phyloP scores from a whole-genome alignment of 1,140 invertebrate genomes.

The Macrostomum lignano region DNA sequence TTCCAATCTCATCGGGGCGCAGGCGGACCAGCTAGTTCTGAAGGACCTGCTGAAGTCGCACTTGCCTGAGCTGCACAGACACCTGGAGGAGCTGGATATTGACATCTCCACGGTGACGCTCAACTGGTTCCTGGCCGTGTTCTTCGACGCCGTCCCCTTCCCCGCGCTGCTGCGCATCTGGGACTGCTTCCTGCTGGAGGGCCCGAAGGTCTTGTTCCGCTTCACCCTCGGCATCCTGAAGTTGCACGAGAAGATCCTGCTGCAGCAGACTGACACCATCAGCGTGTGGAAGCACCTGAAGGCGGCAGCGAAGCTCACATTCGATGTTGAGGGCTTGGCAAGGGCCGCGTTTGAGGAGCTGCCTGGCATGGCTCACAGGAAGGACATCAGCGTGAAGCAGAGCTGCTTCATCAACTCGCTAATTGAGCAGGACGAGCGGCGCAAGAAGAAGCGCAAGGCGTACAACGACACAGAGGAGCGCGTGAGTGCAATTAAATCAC shows the following conservation, averaged over 20 bases:
- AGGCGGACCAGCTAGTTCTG: too few species aligned
- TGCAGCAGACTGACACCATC: conserved; percentile 28
- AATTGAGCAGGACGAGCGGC: too few species aligned
- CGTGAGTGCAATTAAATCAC: too few species aligned
- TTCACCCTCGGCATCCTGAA: conserved; percentile 22
- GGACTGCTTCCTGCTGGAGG: too few species aligned
- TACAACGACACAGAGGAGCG: too few species aligned
- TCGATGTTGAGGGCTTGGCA: conserved; percentile 30
- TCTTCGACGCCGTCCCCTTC: conserved; percentile 32
- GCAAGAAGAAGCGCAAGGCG: too few species aligned
- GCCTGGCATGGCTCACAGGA: too few species aligned
- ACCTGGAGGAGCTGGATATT: conserved; percentile 29
- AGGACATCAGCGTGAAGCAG: too few species aligned
- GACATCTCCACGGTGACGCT: conserved; percentile 31
- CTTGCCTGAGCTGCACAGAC: conserved; percentile 23
- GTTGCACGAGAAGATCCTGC: conserved; percentile 24
- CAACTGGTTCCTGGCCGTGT: conserved; percentile 33
- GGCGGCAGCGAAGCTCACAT: conserved; percentile 27
- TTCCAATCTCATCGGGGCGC: conserved; percentile 30
- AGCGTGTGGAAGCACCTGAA: conserved; percentile 31
- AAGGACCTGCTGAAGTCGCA: conserved; percentile 28
- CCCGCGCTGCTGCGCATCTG: conserved; percentile 30
- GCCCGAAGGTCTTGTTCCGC: conserved; percentile 25
- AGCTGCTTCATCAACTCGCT: too few species aligned
- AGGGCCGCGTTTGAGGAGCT: too few species aligned